Evolutionary conservation across 2,888 invertebrate species (phyloP), one percentile per base, ranked within the genome.

Genomic region (Stenodema calcarata): DNA sequence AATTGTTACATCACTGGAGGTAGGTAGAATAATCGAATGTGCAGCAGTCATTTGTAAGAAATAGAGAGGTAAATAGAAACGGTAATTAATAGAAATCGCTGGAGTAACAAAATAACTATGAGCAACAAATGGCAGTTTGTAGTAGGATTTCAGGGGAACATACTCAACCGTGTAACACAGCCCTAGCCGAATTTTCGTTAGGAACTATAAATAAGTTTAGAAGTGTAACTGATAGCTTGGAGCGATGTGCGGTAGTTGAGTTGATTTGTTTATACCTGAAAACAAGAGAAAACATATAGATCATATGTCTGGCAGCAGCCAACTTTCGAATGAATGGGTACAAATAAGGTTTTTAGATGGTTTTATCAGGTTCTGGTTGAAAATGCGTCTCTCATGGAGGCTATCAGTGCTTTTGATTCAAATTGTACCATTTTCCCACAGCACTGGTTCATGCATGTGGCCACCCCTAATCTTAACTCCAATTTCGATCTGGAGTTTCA

Each of bases 201-300:
- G 84, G 84, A 84, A 84, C 84, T 84, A 84, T 84, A 84, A 84
- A 84, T 73, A 84, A 73, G 84, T 84, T 84, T 30, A 84, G 69
- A 84, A 84, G 47, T 84, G 84, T 84, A 73, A 84, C 73, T 84
- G 84, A 70, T 73, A 84, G 75, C 73, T 84, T 84, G 75, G 84
- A 84, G 84, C 84, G 73, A 84, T 23, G 73, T 84, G 84, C 82
- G n/a, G 70, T 42, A 73, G 84, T 82, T 73, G 50, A 62, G 27
- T 41, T 42, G 73, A 18, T 35, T 27, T 18, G 14, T 41, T 80
- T 54, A 75, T 47, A 75, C 73, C 84, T 84, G 84, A 47, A 84
- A 84, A 41, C 27, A 16, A n/a, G n/a, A n/a, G n/a, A n/a, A n/a
- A n/a, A 35, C 3, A 28, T 7, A 35, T 35, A 35, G 35, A 35